phyloP scores from a whole-genome alignment of 2,113 vertebrate species.

The Parus major region DNA sequence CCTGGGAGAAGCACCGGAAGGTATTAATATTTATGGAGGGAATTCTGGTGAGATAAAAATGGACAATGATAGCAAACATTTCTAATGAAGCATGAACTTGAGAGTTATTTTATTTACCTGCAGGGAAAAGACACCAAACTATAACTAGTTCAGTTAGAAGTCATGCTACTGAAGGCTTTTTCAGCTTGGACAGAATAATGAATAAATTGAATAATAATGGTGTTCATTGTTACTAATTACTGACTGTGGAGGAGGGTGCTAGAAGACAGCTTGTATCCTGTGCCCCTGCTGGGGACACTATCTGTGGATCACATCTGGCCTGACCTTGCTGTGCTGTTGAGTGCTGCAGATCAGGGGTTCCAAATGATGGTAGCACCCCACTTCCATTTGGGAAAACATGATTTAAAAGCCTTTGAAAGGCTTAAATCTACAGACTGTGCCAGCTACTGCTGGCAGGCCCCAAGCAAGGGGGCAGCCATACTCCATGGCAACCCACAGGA shows the following conservation, averaged over 20 bases:
- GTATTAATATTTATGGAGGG: not conserved
- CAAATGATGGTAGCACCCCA: not conserved
- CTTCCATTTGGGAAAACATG: not conserved
- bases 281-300: not conserved
- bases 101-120: not conserved
- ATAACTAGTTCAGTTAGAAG: not conserved
- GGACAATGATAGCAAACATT: not conserved
- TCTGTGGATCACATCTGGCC: not conserved
- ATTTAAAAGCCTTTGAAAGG: not conserved
- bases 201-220: not conserved
- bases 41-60: not conserved
- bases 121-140: not conserved
- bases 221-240: not conserved
- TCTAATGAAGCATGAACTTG: not conserved
- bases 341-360: too few species aligned
- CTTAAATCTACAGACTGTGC: not conserved
- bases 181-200: not conserved
- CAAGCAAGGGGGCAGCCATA: fast-evolving
- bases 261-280: not conserved
- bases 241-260: not conserved
- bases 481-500: not conserved
- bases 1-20: not conserved
- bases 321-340: too few species aligned
- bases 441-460: fast-evolving
- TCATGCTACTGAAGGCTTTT: not conserved